Percentiles rank a stretch among this genome's conserved stretches.
phyloP scores from a whole-genome alignment of 2,888 invertebrate genomes.

The Brachyptera risi region DNA sequence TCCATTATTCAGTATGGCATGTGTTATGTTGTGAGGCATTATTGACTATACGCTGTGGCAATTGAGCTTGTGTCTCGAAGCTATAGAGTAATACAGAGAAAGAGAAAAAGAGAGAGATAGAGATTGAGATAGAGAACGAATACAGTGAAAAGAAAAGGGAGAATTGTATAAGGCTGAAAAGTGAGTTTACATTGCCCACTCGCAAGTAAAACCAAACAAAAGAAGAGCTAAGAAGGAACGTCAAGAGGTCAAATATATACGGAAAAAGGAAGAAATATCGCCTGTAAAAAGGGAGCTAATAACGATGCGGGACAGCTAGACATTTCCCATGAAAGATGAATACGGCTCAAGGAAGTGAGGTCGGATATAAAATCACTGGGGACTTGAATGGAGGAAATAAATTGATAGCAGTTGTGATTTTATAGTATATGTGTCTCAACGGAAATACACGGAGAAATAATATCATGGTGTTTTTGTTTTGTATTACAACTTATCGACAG shows the following conservation, averaged over 20 bases:
- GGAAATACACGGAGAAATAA: too few species aligned
- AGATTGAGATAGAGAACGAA: too few species aligned
- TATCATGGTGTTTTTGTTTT: too few species aligned
- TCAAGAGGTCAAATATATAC: constrained; percentile 17
- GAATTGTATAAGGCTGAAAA: not conserved
- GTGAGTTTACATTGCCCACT: constrained; percentile 11
- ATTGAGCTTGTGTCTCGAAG: not conserved
- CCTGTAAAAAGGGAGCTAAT: constrained; percentile 9
- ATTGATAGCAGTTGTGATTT: constrained; percentile 12
- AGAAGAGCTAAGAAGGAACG: constrained; percentile 9
- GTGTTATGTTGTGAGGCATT: too few species aligned
- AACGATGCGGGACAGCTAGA: constrained; percentile 1
- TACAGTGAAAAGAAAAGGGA: too few species aligned
- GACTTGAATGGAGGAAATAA: constrained; percentile 6
- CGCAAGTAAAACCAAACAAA: constrained; percentile 9
- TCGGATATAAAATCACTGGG: constrained; percentile 6
- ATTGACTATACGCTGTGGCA: not conserved
- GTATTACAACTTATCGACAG: too few species aligned
- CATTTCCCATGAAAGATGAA: constrained; percentile 9
- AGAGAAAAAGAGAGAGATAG: too few species aligned
- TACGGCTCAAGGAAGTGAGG: not conserved
- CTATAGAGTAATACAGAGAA: not conserved
- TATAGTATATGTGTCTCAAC: not conserved
- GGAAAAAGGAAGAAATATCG: constrained; percentile 3
- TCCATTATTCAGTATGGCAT: not conserved